Conservation (phyloP, 2,113 vertebrate genomes). For the Barnardius zonarius region DNA sequence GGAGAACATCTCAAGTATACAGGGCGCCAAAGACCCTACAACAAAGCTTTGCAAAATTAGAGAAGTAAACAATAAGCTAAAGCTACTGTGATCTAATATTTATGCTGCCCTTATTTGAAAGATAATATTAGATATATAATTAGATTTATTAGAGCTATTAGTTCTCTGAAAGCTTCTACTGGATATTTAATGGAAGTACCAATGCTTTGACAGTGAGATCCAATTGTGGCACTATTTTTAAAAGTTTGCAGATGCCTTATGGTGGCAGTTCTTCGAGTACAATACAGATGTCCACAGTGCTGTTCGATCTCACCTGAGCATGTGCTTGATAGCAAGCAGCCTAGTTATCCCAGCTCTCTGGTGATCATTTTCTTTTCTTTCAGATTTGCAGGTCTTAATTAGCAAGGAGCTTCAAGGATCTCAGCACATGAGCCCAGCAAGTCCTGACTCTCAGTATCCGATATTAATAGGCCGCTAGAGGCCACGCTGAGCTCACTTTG, state of each 20-base stretch:
- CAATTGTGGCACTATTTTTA: neutral
- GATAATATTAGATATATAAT: neutral
- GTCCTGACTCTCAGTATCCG: neutral
- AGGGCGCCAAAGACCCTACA: neutral
- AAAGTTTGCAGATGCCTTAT: neutral
- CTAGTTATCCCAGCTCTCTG: neutral
- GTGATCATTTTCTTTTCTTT: neutral
- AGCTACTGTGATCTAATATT: neutral
- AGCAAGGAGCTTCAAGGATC: neutral
- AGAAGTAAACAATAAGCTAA: neutral
- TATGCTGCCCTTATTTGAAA: neutral
- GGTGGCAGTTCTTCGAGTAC: neutral
- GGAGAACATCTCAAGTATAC: neutral
- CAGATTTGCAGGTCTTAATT: neutral
- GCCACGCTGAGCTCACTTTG: conserved; percentile 24
- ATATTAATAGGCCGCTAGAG: conserved; percentile 43
- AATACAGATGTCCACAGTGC: neutral
- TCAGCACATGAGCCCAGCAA: neutral
- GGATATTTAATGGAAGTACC: neutral
- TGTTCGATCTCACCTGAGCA: neutral
- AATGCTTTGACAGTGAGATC: neutral
- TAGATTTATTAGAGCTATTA: neutral
- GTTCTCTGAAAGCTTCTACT: neutral
- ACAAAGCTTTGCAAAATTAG: neutral
- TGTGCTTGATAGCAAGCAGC: neutral